A percentile compares a stretch with the other conserved stretches of the same genome.
Conservation (phyloP, 2,113 vertebrate genomes). For the Mellivora capensis region DNA sequence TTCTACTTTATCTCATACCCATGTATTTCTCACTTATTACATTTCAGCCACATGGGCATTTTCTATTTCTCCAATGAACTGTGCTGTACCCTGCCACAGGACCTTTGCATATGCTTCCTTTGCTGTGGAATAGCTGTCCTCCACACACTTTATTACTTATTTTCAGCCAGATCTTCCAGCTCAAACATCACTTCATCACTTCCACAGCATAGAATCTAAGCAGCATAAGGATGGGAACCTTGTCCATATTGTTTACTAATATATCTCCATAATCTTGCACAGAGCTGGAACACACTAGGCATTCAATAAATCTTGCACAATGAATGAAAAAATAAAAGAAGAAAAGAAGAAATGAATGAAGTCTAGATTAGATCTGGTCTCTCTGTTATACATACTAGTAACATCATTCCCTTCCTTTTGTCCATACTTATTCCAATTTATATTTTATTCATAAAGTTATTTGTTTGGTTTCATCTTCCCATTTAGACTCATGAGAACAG, state of each 20-base stretch:
- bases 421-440: neutral
- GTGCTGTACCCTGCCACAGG: neutral
- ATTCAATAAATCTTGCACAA: neutral
- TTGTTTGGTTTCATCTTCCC: neutral
- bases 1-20: neutral
- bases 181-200: neutral
- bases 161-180: neutral
- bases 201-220: neutral
- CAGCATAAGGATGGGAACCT: neutral
- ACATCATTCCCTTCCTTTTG: neutral
- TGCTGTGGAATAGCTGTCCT: too few species aligned
- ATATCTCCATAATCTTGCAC: neutral
- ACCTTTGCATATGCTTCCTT: neutral
- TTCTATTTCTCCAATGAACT: neutral
- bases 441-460: neutral
- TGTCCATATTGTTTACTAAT: neutral
- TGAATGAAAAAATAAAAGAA: neutral
- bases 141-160: neutral
- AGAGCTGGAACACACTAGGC: neutral
- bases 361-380: neutral
- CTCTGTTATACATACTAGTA: neutral
- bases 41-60: neutral
- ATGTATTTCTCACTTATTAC: neutral
- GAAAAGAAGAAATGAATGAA: neutral
- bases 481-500: neutral